phyloP scores from a whole-genome alignment of 2,113 vertebrate species.

The Sceloporus undulatus region DNA sequence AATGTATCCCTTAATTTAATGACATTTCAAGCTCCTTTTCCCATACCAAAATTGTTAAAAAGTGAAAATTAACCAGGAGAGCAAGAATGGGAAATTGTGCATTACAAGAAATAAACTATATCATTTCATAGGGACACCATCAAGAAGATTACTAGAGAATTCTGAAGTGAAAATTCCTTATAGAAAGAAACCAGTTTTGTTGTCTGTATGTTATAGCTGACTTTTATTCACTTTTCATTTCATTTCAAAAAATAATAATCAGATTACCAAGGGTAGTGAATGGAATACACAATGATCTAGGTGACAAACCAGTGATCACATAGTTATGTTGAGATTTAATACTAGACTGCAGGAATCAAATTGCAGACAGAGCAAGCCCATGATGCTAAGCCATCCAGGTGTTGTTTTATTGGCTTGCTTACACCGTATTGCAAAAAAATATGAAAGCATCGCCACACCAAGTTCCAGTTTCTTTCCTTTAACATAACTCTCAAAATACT shows the following conservation, averaged over 20 bases:
- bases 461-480: neutral
- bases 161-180: neutral
- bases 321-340: slow-evolving; percentile 24
- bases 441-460: neutral
- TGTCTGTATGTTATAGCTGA: neutral
- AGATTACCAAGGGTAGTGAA: neutral
- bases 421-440: neutral
- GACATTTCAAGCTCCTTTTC: neutral
- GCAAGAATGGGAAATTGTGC: neutral
- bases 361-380: neutral
- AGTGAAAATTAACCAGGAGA: neutral
- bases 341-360: neutral
- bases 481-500: neutral
- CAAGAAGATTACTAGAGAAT: neutral
- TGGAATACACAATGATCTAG: neutral
- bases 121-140: neutral
- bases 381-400: neutral
- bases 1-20: neutral
- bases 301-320: slow-evolving; percentile 14
- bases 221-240: neutral
- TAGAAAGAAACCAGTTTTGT: neutral
- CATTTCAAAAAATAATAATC: neutral
- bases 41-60: neutral
- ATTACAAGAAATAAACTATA: neutral
- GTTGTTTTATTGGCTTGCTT: neutral